Percentiles rank a stretch among this genome's conserved stretches.
phyloP scores from a whole-genome alignment of 1,140 invertebrate genomes.

The Triops cancriformis region DNA sequence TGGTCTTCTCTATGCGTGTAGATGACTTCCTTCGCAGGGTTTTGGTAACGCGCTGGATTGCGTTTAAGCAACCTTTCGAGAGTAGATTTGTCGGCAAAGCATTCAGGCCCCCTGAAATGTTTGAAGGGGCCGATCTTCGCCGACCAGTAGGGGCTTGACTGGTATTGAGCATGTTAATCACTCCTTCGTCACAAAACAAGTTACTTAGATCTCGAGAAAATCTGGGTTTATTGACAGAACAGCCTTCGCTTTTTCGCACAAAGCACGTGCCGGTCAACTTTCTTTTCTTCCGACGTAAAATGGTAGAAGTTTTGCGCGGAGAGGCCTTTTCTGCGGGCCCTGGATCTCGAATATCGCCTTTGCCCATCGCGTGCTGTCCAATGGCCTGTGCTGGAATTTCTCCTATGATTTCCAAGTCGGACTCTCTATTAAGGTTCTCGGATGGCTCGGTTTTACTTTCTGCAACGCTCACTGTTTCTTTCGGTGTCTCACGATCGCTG shows the following conservation, averaged over 20 bases:
- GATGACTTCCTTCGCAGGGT: slow-evolving; percentile 28
- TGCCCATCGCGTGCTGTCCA: not conserved
- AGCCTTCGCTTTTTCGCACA: not conserved
- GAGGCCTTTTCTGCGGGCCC: not conserved
- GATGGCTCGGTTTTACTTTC: not conserved
- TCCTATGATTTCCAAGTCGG: not conserved
- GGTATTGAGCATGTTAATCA: slow-evolving; percentile 32
- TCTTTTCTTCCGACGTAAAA: not conserved
- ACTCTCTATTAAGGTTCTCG: too few species aligned
- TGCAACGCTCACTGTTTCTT: not conserved
- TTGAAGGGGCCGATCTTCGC: slow-evolving; percentile 27
- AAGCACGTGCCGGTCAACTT: not conserved
- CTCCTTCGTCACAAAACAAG: slow-evolving; percentile 32
- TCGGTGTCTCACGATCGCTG: too few species aligned
- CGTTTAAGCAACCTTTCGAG: slow-evolving; percentile 30
- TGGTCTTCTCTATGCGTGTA: slow-evolving; percentile 21
- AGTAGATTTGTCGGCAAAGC: slow-evolving; percentile 27
- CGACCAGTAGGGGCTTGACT: slow-evolving; percentile 28
- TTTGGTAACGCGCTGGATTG: slow-evolving; percentile 26
- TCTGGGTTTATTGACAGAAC: slow-evolving; percentile 3
- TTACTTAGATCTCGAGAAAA: slow-evolving; percentile 31
- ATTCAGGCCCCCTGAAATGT: slow-evolving; percentile 20
- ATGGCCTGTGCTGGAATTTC: not conserved
- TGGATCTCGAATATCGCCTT: not conserved
- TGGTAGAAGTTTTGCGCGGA: not conserved